Percentiles rank a stretch among this genome's conserved stretches.
Evolutionary conservation across 1,140 invertebrate genomes (phyloP).

Genomic region (Eupristina koningsbergeri): DNA sequence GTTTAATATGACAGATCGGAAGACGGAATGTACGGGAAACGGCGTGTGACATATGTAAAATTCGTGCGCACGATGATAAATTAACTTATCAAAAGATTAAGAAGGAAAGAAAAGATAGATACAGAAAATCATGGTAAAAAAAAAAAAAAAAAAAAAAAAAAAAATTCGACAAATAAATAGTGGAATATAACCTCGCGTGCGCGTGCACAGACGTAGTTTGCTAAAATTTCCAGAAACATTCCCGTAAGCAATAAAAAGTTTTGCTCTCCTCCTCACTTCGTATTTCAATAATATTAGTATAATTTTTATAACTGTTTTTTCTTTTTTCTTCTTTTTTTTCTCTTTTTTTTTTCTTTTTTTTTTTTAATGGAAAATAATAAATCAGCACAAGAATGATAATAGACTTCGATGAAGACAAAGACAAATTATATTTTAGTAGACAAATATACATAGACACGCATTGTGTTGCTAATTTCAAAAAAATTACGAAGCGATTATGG

Average conservation of each 20-base stretch:
- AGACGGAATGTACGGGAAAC: background rate
- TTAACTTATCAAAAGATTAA: background rate
- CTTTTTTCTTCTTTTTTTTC: too few species aligned
- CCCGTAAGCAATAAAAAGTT: conserved; percentile 29
- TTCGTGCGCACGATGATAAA: background rate
- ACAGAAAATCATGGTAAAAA: background rate
- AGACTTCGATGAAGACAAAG: too few species aligned
- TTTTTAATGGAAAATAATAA: background rate
- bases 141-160: background rate
- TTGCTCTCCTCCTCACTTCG: conserved; percentile 39
- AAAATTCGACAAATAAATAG: too few species aligned
- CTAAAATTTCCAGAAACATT: conserved; percentile 44
- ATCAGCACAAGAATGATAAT: background rate
- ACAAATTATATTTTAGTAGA: background rate
- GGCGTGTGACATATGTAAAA: too few species aligned
- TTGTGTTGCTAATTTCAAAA: background rate
- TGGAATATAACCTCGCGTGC: conserved; percentile 20
- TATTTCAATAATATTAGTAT: background rate
- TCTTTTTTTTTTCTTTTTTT: too few species aligned
- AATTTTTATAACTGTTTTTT: conserved; percentile 5
- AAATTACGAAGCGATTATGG: conserved; percentile 39
- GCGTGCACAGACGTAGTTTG: conserved; percentile 37
- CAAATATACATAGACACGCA: background rate
- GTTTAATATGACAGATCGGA: too few species aligned
- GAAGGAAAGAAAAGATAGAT: conserved; percentile 18